Evolutionary conservation across 2,888 invertebrate genomes (phyloP).

Genomic region (Athrips mouffetella): DNA sequence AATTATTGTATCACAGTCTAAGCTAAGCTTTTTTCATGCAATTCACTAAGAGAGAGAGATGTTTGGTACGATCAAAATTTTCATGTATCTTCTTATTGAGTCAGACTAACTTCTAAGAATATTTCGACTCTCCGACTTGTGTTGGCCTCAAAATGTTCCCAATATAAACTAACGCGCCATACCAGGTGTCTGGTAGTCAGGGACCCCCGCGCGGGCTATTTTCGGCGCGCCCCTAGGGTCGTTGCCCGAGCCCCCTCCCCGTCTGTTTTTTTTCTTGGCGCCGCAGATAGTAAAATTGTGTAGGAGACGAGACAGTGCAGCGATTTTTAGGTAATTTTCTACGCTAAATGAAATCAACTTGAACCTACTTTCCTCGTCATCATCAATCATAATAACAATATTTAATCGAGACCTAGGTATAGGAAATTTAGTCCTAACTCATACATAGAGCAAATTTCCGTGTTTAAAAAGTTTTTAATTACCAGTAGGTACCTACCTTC

Average conservation of each 20-base stretch:
- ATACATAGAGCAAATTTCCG: too few species aligned
- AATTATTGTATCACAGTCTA: too few species aligned
- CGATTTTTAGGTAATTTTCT: not conserved
- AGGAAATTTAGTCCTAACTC: too few species aligned
- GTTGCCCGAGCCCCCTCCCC: conserved; percentile 35
- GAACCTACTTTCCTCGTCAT: not conserved
- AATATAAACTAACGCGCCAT: conserved; percentile 25
- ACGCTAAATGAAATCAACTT: not conserved
- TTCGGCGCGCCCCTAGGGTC: conserved; percentile 51
- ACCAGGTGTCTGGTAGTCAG: conserved; percentile 5
- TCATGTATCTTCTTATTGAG: not conserved
- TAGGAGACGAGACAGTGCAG: conserved; percentile 2
- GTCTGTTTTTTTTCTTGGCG: conserved; percentile 14
- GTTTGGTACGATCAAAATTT: too few species aligned
- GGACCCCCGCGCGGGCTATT: conserved; percentile 51
- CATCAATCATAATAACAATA: not conserved
- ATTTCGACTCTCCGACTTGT: conserved; percentile 2
- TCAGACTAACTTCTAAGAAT: conserved; percentile 1
- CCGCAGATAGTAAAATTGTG: conserved; percentile 7
- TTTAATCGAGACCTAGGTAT: too few species aligned
- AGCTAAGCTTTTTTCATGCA: too few species aligned
- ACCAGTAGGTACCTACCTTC: too few species aligned
- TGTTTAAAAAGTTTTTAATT: too few species aligned
- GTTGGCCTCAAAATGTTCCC: conserved; percentile 29
- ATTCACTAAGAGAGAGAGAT: too few species aligned